Base-by-base conservation (phyloP, 2,113 vertebrate species). In the Pachyramphus minor region DNA sequence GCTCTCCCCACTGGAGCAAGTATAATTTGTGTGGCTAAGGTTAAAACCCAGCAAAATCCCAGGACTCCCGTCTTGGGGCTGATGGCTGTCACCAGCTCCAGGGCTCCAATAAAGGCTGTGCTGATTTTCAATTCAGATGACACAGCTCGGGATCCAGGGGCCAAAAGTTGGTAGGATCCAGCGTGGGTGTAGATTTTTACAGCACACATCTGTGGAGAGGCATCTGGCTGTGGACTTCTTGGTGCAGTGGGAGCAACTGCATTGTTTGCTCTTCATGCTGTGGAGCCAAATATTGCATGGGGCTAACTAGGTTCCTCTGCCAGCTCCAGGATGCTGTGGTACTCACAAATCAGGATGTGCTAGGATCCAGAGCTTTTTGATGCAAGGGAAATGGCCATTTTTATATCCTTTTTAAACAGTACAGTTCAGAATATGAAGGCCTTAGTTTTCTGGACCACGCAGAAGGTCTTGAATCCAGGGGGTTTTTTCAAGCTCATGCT, bases 151-250 rank as follows among this genome's bases (percentile, higher is more conserved):
- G 37, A 31, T 69, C 53, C 30, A 59, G 59, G 62, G 50, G 28
- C 81, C 87, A 91, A 69, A 75, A 82, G 41, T 58, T 73, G 21
- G 20, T 8, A 23, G 42, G 74, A 76, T 79, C 74, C 75, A 66
- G 12, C 0, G 0, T 16, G 24, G 63, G 27, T 74, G 45, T 16
- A 44, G 71, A 21, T 50, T 77, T 87, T 82, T 81, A 56, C 2
- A 1, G 31, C 41, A 7, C 14, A 30, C 0, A 1, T 37, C 27
- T 5, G 0, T 42, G 80, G 39, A 33, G 60, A 45, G 74, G 45
- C 31, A 18, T 7, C 1, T 2, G n/a, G 31, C 47, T 71, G 63
- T 44, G 64, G 63, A 37, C 25, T 37, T 93, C 31, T 41, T 88
- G 68, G 56, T 84, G 64, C 79, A 66, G 37, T 25, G 67, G 64